These are phyloP conservation scores for Aphelenchoides besseyi DNA, from an alignment of 1,140 invertebrate genomes.

Conservation along the genomic window DNA sequence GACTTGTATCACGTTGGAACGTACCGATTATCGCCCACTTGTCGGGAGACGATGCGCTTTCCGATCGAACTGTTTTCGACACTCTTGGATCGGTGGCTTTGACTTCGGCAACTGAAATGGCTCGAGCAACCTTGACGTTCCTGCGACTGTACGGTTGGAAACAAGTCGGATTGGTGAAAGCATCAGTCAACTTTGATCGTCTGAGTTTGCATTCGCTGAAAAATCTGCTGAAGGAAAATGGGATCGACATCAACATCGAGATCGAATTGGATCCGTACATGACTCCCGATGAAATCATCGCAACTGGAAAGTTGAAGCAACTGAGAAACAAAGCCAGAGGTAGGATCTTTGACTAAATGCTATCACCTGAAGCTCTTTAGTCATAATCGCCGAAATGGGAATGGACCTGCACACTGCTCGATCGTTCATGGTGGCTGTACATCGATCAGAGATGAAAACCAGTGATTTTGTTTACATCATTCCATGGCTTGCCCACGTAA, in stretches of 20 bases:
- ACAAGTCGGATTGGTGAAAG: slow-evolving; percentile 51
- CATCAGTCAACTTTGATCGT: slow-evolving; percentile 47
- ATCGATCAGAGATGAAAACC: slow-evolving; percentile 54
- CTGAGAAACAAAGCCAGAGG: slow-evolving; percentile 47
- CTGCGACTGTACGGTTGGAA: slow-evolving; percentile 59
- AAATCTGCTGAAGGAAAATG: slow-evolving; percentile 49
- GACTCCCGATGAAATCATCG: slow-evolving; percentile 57
- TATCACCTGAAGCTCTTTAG: slow-evolving; percentile 25
- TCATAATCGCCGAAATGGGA: slow-evolving; percentile 51
- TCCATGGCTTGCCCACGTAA: slow-evolving; percentile 61
- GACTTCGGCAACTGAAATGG: slow-evolving; percentile 61
- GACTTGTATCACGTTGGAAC: slow-evolving; percentile 56
- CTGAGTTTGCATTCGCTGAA: slow-evolving; percentile 54
- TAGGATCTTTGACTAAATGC: slow-evolving; percentile 29
- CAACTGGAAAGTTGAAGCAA: slow-evolving; percentile 47
- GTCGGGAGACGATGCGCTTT: slow-evolving; percentile 55
- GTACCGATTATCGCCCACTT: slow-evolving; percentile 59
- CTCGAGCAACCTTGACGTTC: slow-evolving; percentile 55
- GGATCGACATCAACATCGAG: slow-evolving; percentile 52
- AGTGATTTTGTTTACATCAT: slow-evolving; percentile 59
- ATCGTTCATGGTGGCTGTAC: slow-evolving; percentile 55
- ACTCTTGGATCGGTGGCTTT: slow-evolving; percentile 58
- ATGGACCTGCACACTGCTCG: slow-evolving; percentile 59
- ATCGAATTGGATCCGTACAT: slow-evolving; percentile 55
- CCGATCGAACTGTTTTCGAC: slow-evolving; percentile 54